These are phyloP conservation scores for Ennomos fuscantarius DNA, from an alignment of 2,888 invertebrate genomes.

Conservation along the genomic window DNA sequence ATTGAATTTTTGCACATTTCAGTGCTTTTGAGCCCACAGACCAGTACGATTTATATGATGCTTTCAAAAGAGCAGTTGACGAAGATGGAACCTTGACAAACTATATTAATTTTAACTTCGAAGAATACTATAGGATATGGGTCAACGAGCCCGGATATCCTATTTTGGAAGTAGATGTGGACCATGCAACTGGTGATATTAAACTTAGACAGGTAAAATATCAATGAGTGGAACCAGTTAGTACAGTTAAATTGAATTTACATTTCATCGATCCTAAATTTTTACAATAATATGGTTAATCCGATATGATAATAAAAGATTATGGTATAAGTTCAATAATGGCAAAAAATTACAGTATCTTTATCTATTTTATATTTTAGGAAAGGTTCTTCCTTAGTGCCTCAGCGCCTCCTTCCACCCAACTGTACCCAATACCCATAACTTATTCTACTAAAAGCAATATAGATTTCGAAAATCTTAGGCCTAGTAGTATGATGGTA, in stretches of 20 bases:
- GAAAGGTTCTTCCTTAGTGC: conserved; percentile 84
- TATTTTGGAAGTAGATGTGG: conserved; percentile 77
- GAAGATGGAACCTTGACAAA: conserved; percentile 59
- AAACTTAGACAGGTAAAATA: conserved; percentile 67
- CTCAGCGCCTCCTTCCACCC: conserved; percentile 53
- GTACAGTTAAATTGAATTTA: too few relatives aligned
- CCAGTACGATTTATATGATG: conserved; percentile 78
- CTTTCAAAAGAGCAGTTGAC: conserved; percentile 69
- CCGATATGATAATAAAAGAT: too few relatives aligned
- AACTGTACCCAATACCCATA: conserved; percentile 77
- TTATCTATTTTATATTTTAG: conserved; percentile 52
- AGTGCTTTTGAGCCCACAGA: conserved; percentile 73
- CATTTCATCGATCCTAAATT: too few relatives aligned
- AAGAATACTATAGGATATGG: conserved; percentile 86
- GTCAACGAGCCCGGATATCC: conserved; percentile 87
- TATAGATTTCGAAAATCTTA: conserved; percentile 56
- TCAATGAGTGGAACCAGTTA: too few relatives aligned
- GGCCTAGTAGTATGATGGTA: conserved; percentile 76
- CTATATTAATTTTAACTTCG: conserved; percentile 65
- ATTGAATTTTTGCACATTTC: conserved; percentile 28
- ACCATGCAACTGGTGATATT: conserved; percentile 65
- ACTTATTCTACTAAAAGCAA: conserved; percentile 70
- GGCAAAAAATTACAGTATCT: too few relatives aligned
- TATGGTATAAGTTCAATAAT: too few relatives aligned
- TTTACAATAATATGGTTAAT: too few relatives aligned